phyloP scores from a whole-genome alignment of 2,113 vertebrate species.

The Dascyllus trimaculatus region DNA sequence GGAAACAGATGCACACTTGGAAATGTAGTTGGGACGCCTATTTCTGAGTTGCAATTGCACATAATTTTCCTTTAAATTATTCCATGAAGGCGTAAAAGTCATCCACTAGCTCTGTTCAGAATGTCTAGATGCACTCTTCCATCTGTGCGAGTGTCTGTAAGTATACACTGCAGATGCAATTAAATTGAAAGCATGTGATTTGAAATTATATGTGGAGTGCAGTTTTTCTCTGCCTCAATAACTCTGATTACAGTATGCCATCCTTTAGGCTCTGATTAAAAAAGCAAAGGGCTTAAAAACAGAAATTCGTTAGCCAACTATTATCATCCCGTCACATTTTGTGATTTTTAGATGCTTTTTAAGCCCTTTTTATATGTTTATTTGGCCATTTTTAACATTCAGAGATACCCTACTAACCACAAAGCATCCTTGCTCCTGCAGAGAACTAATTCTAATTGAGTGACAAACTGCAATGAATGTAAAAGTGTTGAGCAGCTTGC shows the following conservation, averaged over 20 bases:
- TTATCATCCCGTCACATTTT: neutral
- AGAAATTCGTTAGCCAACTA: neutral
- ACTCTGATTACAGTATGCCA: neutral
- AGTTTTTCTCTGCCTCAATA: neutral
- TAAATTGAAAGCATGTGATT: neutral
- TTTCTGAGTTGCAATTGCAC: too few relatives aligned
- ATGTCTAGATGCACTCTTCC: too few relatives aligned
- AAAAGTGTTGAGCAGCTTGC: neutral
- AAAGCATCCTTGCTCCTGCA: neutral
- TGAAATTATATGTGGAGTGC: neutral
- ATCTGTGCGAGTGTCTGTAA: neutral
- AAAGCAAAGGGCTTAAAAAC: slow-evolving; percentile 10
- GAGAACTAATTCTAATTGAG: neutral
- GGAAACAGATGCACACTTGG: too few relatives aligned
- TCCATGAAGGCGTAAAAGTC: too few relatives aligned
- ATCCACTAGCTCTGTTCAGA: too few relatives aligned
- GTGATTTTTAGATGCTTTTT: neutral
- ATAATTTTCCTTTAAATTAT: too few relatives aligned
- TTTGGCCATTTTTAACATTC: neutral
- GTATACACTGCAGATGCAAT: neutral
- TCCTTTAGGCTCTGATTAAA: neutral
- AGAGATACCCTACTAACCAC: neutral
- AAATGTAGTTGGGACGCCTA: too few relatives aligned
- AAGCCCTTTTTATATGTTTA: neutral
- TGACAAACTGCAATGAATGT: neutral